These are phyloP conservation scores for Nomada fucata DNA, from an alignment of 2,888 invertebrate species.

Conservation along the genomic window DNA sequence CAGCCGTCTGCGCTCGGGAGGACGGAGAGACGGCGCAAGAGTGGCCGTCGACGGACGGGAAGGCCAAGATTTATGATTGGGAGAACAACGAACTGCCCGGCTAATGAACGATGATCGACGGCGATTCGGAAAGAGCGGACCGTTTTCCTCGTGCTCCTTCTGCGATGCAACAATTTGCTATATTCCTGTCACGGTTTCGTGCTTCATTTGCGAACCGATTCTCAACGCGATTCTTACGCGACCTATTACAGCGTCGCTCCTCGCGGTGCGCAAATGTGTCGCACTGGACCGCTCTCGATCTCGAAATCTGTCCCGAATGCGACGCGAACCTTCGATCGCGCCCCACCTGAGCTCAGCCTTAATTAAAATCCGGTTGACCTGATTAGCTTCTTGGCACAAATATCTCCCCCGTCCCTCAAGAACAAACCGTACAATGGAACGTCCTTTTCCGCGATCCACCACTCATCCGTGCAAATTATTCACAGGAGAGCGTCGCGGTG, in stretches of 20 bases:
- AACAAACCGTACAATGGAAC: constrained; percentile 24
- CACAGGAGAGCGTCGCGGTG: not conserved
- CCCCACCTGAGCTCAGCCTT: constrained; percentile 29
- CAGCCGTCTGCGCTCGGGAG: not conserved
- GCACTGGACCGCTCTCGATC: constrained; percentile 1
- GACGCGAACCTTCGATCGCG: constrained; percentile 38
- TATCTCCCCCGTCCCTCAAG: constrained; percentile 11
- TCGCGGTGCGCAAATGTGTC: not conserved
- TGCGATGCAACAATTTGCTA: not conserved
- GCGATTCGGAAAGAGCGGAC: constrained; percentile 28
- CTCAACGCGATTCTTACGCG: too few species aligned
- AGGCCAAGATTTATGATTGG: constrained; percentile 48
- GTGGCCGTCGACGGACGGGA: constrained; percentile 36
- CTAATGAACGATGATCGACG: constrained; percentile 50
- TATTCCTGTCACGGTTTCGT: not conserved
- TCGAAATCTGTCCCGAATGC: constrained; percentile 14
- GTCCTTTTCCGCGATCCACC: constrained; percentile 28
- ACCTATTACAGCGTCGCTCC: not conserved
- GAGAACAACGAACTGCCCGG: constrained; percentile 30
- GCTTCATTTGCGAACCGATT: too few species aligned
- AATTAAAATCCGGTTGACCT: constrained; percentile 60
- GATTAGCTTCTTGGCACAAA: constrained; percentile 50
- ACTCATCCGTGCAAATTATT: not conserved
- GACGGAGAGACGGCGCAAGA: not conserved
- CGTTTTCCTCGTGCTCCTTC: not conserved